These are phyloP conservation scores for Colossoma macropomum DNA, from an alignment of 2,113 vertebrate species.

Conservation along the genomic window DNA sequence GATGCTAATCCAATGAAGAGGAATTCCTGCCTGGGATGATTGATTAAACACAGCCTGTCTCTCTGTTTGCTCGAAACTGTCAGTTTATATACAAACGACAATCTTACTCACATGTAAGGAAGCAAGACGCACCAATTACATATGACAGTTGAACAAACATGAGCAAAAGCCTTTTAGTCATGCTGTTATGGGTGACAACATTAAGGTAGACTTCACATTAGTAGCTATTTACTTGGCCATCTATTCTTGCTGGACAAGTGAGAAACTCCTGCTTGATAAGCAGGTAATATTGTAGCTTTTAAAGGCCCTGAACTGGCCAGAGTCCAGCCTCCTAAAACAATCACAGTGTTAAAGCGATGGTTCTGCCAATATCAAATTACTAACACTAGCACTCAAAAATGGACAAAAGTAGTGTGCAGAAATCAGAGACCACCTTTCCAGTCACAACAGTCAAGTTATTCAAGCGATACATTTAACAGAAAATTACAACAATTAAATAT, in stretches of 20 bases:
- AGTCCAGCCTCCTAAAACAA: not conserved
- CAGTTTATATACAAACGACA: slow-evolving; percentile 8
- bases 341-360: not conserved
- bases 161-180: not conserved
- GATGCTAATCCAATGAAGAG: slow-evolving; percentile 41
- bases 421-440: no score
- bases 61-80: not conserved
- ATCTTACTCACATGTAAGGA: not conserved
- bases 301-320: not conserved
- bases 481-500: no score
- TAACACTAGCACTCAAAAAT: no score
- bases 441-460: no score
- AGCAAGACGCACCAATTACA: not conserved
- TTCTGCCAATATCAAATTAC: not conserved
- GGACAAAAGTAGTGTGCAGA: no score
- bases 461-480: no score
- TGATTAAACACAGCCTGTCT: slow-evolving; percentile 31
- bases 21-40: slow-evolving; percentile 43
- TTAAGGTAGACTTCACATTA: not conserved
- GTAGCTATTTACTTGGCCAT: not conserved
- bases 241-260: not conserved
- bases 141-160: not conserved
- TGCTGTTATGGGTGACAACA: not conserved
- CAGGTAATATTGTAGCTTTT: not conserved
- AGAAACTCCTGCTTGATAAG: not conserved